Evolutionary conservation across 1,140 invertebrate species (phyloP), one percentile per base, ranked within the genome.

Genomic region (Pogonognathellus flavescens): DNA sequence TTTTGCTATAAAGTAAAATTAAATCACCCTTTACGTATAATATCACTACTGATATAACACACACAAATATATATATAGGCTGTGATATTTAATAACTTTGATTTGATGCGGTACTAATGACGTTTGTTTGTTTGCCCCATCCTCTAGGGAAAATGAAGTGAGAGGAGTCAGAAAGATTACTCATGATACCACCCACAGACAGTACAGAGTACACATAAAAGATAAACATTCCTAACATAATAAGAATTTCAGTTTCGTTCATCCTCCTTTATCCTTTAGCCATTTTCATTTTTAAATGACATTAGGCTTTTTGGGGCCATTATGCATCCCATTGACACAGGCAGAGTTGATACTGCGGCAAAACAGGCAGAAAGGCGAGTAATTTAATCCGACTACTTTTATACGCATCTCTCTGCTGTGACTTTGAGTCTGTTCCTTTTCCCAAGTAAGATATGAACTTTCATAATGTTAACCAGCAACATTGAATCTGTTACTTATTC

Each of bases 401-500:
- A 14, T 10, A 25, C 25, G 62, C 62, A 25, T 66, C 22, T 25
- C 20, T 62, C 25, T 31, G 8, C 1, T 66, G 22, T 66, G 62
- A 20, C 3, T 66, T 11, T 66, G 62, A 1, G 20, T 66, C 3
- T 9, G 10, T 41, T 1, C 62, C 62, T 31, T 25, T 66, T 66
- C 20, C 31, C 31, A 25, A 25, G 16, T 60, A 16, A 60, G 31
- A 41, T 41, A 60, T 66, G 25, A 14, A 66, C 11, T 55, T 55
- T 55, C 53, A 55, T 11, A 55, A 25, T 25, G 22, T 66, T 1
- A 66, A 66, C 22, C 9, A 0, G 25, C 20, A 66, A 25, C 20
- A 66, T 66, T 13, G 62, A 66, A 66, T 10, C 62, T 66, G 62
- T 25, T 66, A 11, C 62, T 66, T 76, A 76, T 76, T 49, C 70